Evolutionary conservation across 1,140 invertebrate genomes (phyloP).

Genomic region (Scaptomyza hsui): DNA sequence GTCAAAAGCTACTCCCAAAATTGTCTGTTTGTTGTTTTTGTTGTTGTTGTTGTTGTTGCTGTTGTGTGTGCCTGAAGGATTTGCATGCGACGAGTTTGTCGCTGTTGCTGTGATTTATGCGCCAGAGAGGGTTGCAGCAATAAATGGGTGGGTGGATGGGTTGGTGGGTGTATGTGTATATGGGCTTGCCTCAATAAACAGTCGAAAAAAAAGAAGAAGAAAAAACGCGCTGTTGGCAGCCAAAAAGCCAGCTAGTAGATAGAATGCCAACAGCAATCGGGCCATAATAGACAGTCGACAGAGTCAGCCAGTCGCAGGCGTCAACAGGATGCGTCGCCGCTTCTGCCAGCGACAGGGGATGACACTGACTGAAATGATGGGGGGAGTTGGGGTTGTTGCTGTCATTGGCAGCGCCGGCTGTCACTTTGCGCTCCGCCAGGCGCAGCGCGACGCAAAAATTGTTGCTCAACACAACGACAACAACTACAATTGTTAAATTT

Average conservation of each 20-base stretch:
- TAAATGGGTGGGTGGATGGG: not conserved
- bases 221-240: constrained; percentile 47
- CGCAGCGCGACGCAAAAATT: constrained; percentile 50
- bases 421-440: constrained; percentile 62
- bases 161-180: not conserved
- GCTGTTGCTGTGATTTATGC: constrained; percentile 67
- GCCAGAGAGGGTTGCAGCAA: constrained; percentile 71
- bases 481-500: constrained; percentile 71
- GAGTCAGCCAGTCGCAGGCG: constrained; percentile 66
- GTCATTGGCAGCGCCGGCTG: constrained; percentile 70
- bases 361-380: not conserved
- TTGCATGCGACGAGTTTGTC: constrained; percentile 70
- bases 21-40: constrained; percentile 35
- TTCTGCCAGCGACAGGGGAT: constrained; percentile 24
- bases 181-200: constrained; percentile 47
- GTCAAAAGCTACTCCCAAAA: constrained; percentile 36
- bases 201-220: constrained; percentile 35
- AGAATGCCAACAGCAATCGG: constrained; percentile 1
- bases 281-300: constrained; percentile 35
- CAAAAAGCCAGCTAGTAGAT: constrained; percentile 61
- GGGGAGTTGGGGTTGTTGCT: constrained; percentile 37
- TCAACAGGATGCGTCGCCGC: constrained; percentile 67
- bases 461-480: constrained; percentile 21
- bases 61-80: constrained; percentile 19
- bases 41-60: constrained; percentile 31